Base-by-base conservation (phyloP, 2,888 invertebrate species). In the Notocelia uddmanniana region DNA sequence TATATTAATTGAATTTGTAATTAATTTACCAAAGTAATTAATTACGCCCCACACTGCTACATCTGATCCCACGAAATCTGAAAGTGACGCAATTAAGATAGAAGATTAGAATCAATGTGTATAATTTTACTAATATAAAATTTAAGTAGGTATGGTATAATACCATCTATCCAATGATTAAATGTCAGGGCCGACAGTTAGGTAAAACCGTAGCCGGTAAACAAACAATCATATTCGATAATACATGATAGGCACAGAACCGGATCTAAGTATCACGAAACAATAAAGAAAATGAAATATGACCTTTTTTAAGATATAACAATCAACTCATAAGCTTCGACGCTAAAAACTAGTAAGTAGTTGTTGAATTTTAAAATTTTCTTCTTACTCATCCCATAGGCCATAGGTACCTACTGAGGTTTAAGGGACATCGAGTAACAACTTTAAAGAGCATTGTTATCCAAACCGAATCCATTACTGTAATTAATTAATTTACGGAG, bases 161-260 rank as follows among this genome's bases (percentile, higher is more conserved):
- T 58, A 58, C 52, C 41, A 70, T 70, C 64, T 64, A 45, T 66
- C 26, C 58, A 70, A 70, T 70, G 59, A 64, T 26, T 58, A 66
- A 70, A 70, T 70, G 70, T 64, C 70, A 70, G 10, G 70, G 70
- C 41, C 64, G 37, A 57, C 26, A 50, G 57, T 59, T 70, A 59
- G 48, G 58, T 52, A 58, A 69, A 59, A 58, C 41, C 37, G 37
- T 59, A 58, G 57, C 64, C 52, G 41, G 58, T 19, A 52, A 66
- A 57, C 50, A 70, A 63, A 59, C 52, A 58, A 58, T 21, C 45
- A n/a, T 23, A 60, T 60, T 45, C 52, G 50, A 64, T 55, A 60
- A 58, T 58, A 57, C 10, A 59, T 19, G n/a, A 48, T 15, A 54
- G 8, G n/a, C 31, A n/a, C 45, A n/a, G n/a, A 64, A 41, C 58